Evolutionary conservation across 2,888 invertebrate genomes (phyloP).

Genomic region (Ferrisia virgata): DNA sequence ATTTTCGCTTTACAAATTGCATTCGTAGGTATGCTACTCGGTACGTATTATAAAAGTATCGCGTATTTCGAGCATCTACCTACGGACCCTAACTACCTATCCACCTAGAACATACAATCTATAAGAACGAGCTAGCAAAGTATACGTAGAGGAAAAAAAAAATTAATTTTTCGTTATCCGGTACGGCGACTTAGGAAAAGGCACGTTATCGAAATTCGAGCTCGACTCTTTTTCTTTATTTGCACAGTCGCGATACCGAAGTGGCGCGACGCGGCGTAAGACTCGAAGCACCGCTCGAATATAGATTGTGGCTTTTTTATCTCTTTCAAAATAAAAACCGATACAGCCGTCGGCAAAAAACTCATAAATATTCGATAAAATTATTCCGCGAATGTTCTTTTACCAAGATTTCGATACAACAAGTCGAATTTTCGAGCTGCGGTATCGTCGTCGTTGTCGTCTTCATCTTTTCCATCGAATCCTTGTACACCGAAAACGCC

Average conservation of each 20-base stretch:
- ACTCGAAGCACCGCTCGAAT: neutral
- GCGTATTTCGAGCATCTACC: neutral
- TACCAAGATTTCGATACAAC: slow-evolving; percentile 18
- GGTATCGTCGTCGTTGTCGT: neutral
- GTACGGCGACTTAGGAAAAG: neutral
- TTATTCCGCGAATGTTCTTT: slow-evolving; percentile 1
- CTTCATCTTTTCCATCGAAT: neutral
- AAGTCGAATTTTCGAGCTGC: neutral
- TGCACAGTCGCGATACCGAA: neutral
- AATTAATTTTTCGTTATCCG: neutral
- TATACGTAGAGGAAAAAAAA: neutral
- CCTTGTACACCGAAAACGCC: neutral
- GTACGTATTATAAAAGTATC: too few species aligned
- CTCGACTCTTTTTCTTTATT: neutral
- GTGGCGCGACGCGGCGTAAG: neutral
- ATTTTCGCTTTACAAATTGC: neutral
- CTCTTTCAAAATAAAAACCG: neutral
- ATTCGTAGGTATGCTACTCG: too few species aligned
- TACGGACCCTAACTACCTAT: too few species aligned
- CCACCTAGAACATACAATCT: too few species aligned
- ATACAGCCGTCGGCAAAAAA: neutral
- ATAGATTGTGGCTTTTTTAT: neutral
- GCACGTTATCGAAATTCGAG: neutral
- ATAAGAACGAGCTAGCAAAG: neutral
- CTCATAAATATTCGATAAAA: slow-evolving; percentile 25